Evolutionary conservation across 2,797 vertebrate species (phyloP).

Genomic region (Onychomys arenicola): DNA sequence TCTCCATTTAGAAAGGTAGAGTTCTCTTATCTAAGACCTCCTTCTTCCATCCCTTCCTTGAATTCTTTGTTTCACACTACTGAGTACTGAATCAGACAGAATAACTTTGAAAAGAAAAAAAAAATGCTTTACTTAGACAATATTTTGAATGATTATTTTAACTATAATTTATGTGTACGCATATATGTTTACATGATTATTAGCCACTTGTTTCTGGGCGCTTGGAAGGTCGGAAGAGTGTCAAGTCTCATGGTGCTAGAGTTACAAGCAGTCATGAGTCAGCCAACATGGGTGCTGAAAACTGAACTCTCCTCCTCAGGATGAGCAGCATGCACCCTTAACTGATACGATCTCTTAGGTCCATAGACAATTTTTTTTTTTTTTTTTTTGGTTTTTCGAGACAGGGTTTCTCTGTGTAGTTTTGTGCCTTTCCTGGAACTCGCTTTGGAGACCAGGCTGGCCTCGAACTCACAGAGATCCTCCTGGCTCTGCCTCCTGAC

Average conservation of each 20-base stretch:
- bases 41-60: neutral
- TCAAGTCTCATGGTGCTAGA: neutral
- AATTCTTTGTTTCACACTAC: neutral
- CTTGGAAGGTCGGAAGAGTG: neutral
- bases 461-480: no score
- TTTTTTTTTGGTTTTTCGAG: no score
- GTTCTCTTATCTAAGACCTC: neutral
- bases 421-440: no score
- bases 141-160: neutral
- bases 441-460: no score
- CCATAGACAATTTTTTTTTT: neutral
- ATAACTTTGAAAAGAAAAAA: neutral
- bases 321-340: neutral
- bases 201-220: no score
- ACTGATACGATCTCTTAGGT: no score
- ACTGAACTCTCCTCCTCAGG: neutral
- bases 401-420: no score
- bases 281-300: neutral
- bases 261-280: no score
- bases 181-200: no score
- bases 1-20: neutral
- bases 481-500: no score
- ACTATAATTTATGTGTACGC: neutral
- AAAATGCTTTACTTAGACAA: neutral
- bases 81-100: neutral